These are phyloP conservation scores for Sialia sialis DNA, from an alignment of 2,113 vertebrate genomes.

Conservation along the genomic window DNA sequence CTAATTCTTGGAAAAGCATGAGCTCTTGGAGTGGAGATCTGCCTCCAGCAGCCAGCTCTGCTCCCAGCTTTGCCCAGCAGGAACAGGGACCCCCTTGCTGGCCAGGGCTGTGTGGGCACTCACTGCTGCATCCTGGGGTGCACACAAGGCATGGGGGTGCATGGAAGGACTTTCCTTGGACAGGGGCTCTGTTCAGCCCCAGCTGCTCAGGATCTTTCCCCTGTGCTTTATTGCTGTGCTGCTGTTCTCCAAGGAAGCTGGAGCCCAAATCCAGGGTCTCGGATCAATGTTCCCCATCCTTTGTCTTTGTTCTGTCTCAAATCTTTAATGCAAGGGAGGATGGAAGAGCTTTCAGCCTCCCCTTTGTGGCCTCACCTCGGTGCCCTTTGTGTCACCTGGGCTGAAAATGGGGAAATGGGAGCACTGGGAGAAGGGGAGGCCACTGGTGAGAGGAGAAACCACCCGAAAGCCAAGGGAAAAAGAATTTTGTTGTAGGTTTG, in stretches of 20 bases:
- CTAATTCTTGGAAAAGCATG: not conserved
- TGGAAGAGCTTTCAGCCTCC: not conserved
- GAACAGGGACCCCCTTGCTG: fast-evolving
- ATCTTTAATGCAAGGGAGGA: not conserved
- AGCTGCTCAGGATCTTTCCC: not conserved
- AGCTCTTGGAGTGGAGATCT: not conserved
- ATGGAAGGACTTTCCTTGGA: not conserved
- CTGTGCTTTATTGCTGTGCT: not conserved
- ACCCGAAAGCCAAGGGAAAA: not conserved
- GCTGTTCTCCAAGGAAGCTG: not conserved
- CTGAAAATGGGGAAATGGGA: not conserved
- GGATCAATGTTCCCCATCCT: not conserved
- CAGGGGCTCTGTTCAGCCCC: not conserved
- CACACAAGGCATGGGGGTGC: not conserved
- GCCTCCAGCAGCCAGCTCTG: not conserved
- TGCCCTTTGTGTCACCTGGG: not conserved
- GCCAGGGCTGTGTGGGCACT: fast-evolving
- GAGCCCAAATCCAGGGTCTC: not conserved
- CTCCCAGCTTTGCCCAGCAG: not conserved
- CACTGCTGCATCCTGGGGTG: not conserved
- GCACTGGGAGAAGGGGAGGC: not conserved
- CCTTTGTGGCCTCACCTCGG: not conserved
- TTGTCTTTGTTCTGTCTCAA: not conserved
- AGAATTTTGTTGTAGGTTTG: not conserved
- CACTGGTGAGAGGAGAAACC: not conserved